Base-by-base conservation (phyloP, 2,888 invertebrate genomes). In the Cantharis rustica region DNA sequence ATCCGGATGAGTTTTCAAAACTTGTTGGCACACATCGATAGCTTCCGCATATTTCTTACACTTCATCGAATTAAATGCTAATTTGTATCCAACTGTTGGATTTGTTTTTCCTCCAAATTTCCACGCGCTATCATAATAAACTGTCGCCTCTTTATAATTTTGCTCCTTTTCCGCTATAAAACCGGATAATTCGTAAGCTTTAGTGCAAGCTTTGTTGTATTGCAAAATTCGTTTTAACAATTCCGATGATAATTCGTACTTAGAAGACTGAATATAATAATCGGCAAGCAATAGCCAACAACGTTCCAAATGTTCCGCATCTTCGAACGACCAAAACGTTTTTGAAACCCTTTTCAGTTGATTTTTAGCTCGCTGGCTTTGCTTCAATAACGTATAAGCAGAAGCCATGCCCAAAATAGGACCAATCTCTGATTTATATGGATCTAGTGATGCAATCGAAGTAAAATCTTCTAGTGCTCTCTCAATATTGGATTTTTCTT, bases 251-350 rank as follows among this genome's bases (percentile, higher is more conserved):
- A 96, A 92, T 77, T 98, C 98, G 84, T 92, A 91, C 86, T 98
- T 96, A 15, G 93, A 94, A 83, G 92, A 93, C 84, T 94, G 94
- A 72, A 95, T 91, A 85, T 96, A 98, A 81, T 95, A 94, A 80
- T 98, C 98, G 0, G 97, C 95, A n/a, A 98, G 89, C 68, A 98
- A 90, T 9, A 99, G 87, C 99, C 99, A 99, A 87, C 97, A 96
- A 78, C 96, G 93, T 89, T 99, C 99, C 77, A 99, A 89, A 84
- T 98, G 97, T 84, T 98, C 98, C 0, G 98, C 97, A 84, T 98
- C 98, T 86, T 98, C 97, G 81, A 98, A 96, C 13, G 94, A 96
- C 98, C 98, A 99, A 0, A 91, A 89, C 71, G 93, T 93, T 81
- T 96, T 95, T 0, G 95, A 92, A 16, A 98, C 93, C 26, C 97